phyloP scores from a whole-genome alignment of 2,797 vertebrate species.

The Chloroceryle inda region DNA sequence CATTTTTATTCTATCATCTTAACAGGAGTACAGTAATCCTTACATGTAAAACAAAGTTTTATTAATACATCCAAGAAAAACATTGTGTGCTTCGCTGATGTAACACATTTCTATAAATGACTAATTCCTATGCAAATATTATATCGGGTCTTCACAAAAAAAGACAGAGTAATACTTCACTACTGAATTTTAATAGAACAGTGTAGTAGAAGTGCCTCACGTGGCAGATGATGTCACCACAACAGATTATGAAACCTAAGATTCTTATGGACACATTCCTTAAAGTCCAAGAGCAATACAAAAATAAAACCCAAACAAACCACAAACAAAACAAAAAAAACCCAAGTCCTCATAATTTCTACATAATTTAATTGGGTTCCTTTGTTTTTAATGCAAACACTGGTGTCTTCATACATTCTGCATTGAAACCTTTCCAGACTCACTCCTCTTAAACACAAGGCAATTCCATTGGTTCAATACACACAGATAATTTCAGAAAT shows the following conservation, averaged over 20 bases:
- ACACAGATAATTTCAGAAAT: background rate
- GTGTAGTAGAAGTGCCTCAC: background rate
- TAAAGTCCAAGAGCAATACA: background rate
- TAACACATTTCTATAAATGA: background rate
- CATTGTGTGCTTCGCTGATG: background rate
- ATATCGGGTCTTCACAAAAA: background rate
- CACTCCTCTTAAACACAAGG: background rate
- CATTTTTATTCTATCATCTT: background rate
- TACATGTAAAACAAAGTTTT: background rate
- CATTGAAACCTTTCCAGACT: background rate
- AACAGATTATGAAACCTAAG: background rate
- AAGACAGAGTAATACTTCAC: background rate
- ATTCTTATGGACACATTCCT: background rate
- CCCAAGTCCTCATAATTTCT: background rate
- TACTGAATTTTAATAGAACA: background rate
- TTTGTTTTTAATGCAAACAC: background rate
- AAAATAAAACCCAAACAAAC: background rate
- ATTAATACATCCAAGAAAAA: background rate
- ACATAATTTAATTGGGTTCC: background rate
- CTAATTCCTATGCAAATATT: background rate
- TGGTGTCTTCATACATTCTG: background rate
- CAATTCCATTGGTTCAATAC: background rate
- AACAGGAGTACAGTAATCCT: background rate
- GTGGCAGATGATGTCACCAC: background rate
- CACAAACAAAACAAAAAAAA: background rate